phyloP scores from a whole-genome alignment of 2,888 invertebrate species.

The Ptychoptera contaminata region DNA sequence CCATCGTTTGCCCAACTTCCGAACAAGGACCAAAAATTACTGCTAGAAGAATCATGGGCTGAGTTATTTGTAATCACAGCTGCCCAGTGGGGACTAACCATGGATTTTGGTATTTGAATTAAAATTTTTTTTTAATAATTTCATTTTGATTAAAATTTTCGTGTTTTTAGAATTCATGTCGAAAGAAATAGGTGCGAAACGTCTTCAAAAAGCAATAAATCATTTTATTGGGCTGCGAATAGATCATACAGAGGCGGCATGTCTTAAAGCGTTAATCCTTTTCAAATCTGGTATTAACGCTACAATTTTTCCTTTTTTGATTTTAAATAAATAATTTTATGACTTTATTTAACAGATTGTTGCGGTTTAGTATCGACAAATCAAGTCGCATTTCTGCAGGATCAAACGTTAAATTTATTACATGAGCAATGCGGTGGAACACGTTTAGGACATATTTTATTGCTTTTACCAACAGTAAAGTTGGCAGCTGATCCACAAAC shows the following conservation, averaged over 20 bases:
- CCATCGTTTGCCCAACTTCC: slow-evolving; percentile 55
- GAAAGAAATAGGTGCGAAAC: slow-evolving; percentile 18
- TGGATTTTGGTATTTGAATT: slow-evolving; percentile 34
- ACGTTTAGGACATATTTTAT: slow-evolving; percentile 56
- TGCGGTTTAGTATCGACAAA: slow-evolving; percentile 41
- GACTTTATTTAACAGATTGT: slow-evolving; percentile 33
- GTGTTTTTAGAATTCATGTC: not conserved
- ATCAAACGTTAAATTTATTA: slow-evolving; percentile 62
- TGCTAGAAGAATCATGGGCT: slow-evolving; percentile 68
- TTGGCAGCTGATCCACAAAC: slow-evolving; percentile 12
- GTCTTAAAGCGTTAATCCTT: slow-evolving; percentile 64
- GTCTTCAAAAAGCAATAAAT: slow-evolving; percentile 46
- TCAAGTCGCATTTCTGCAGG: slow-evolving; percentile 54
- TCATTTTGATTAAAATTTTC: not conserved
- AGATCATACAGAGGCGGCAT: slow-evolving; percentile 72
- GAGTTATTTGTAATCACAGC: slow-evolving; percentile 71
- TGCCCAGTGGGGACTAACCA: slow-evolving; percentile 60
- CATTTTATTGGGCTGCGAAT: slow-evolving; percentile 48
- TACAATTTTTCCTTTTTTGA: too few species aligned
- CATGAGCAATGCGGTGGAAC: slow-evolving; percentile 50
- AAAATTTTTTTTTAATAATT: not conserved
- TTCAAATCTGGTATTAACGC: slow-evolving; percentile 54
- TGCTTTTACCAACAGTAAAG: slow-evolving; percentile 52
- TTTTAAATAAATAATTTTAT: slow-evolving; percentile 1
- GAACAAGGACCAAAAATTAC: slow-evolving; percentile 45